Evolutionary conservation across 2,113 vertebrate species (phyloP), one percentile per base, ranked within the genome.

Genomic region (Corythornis cristatus): DNA sequence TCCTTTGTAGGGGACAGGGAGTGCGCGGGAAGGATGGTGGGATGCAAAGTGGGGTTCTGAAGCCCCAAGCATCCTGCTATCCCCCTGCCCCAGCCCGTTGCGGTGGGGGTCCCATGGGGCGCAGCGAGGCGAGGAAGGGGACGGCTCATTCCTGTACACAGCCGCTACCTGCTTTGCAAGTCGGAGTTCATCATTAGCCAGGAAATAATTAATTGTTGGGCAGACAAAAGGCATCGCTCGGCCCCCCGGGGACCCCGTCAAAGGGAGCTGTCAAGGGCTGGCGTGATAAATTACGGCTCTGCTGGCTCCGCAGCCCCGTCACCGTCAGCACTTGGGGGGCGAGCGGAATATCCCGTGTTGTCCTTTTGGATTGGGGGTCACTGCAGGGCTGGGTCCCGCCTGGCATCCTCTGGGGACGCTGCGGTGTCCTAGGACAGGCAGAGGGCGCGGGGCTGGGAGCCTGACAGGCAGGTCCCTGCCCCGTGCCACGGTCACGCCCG

Each of bases 191-290:
- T 97, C 96, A 95, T 97, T 97, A 97, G 96, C 96, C 75, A 75
- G 91, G 70, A 97, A 95, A 95, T 96, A 96, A 97, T 98, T 97
- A 98, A 98, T 97, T 96, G 94, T 96, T 94, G 95, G 95, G 76
- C 88, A 89, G 95, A 97, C 97, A 97, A 97, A 96, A 96, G 95
- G 90, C 96, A 86, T 91, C 23, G 15, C 90, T 90, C 16, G 14
- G 58, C 81, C 94, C 93, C 70, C 88, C 21, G 1, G 91, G 95
- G 96, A 92, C 91, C 92, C 93, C 23, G 70, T 93, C 89, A 92
- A 86, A 92, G 74, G 90, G 80, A 95, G 70, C 88, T 95, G 92
- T 89, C 92, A 72, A 93, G 79, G 90, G 40, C 19, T 22, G 68
- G 48, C 0, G 19, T 93, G 93, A 96, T 92, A 18, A 88, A 95